Conservation (phyloP, 2,797 vertebrate genomes). For the Babyrousa celebensis region DNA sequence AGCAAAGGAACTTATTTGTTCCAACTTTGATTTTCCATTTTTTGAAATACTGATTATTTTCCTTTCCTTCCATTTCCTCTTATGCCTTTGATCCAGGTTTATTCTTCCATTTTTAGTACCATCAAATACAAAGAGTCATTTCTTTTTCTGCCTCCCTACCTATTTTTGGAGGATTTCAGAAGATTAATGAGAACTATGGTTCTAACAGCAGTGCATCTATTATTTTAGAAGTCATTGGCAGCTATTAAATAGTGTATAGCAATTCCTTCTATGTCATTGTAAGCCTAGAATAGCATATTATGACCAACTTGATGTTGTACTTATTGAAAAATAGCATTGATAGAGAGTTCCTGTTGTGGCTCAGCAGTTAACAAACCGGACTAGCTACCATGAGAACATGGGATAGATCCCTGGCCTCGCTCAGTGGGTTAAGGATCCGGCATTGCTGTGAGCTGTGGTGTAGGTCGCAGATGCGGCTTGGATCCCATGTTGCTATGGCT, state of each 20-base stretch:
- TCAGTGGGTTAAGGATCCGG: no score
- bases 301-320: not conserved
- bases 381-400: no score
- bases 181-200: slow-evolving; percentile 62
- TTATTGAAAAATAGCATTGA: slow-evolving; percentile 48
- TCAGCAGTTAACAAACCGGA: no score
- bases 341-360: not conserved
- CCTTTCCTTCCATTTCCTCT: slow-evolving; percentile 8
- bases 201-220: slow-evolving; percentile 23
- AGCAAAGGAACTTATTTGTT: not conserved
- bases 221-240: slow-evolving; percentile 49
- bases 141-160: slow-evolving; percentile 37
- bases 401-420: no score
- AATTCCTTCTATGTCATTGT: not conserved
- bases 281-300: slow-evolving; percentile 16
- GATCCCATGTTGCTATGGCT: no score
- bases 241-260: not conserved
- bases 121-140: slow-evolving; percentile 51
- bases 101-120: slow-evolving; percentile 24
- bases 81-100: slow-evolving; percentile 53
- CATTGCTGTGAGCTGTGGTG: no score
- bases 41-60: slow-evolving; percentile 48
- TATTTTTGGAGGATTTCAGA: slow-evolving; percentile 58
- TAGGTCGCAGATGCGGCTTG: no score
- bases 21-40: slow-evolving; percentile 2